Base-by-base conservation (phyloP, 2,113 vertebrate species). In the Garra rufa region DNA sequence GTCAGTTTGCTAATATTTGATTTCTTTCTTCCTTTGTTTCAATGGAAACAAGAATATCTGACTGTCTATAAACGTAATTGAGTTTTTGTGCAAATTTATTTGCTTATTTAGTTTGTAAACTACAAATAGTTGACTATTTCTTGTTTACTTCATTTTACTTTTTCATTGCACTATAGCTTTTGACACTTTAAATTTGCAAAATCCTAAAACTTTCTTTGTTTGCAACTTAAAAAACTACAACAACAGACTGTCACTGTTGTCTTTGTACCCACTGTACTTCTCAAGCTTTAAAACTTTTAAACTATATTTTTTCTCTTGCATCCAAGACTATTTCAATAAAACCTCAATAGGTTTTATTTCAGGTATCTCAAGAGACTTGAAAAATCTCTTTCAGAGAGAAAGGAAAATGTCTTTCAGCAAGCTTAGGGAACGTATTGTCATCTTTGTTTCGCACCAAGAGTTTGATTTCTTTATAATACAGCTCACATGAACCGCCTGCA, bases 401-500 rank as follows among this genome's bases (percentile, higher is more conserved):
- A 55, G 48, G 48, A 6, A 55, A 52, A 30, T 76, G 46, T 76
- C 46, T 57, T 38, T 76, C 50, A 57, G 75, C 30, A 57, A 76
- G 30, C 28, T 52, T 11, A n/a, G 1, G 38, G 55, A 78, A 17
- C 3, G 38, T 8, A 17, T 43, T 78, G 55, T 78, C 76, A 48
- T 67, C 57, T 67, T 80, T 80, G 59, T 17, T 46, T 80, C 77
- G 30, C 43, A 59, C 57, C 7, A 17, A 48, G n/a, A n/a, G 38
- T 21, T 80, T 63, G 59, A 80, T 80, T 80, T 80, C 77, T 80
- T 80, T 43, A 80, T 80, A 80, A 67, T 61, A 61, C 76, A 43
- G 44, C 71, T 83, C 6, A n/a, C 41, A 65, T 65, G 71, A 83
- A 76, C 43, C 46, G 30, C 57, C 44, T 76, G 43, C 48, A 83